Evolutionary conservation across 2,888 invertebrate genomes (phyloP).

Genomic region (Abscondita cerata): DNA sequence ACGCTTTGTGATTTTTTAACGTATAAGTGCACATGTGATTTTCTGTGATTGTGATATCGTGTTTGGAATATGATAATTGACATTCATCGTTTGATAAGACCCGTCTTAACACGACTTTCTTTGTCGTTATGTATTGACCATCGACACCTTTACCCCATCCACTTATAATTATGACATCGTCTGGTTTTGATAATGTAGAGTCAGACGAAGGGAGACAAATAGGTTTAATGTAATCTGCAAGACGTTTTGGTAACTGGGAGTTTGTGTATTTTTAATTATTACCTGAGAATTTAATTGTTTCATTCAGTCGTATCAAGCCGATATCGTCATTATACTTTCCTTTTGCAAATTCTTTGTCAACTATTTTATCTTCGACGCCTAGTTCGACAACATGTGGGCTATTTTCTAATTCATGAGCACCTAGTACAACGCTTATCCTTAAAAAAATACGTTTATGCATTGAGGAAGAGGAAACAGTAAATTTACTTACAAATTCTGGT

Average conservation of each 20-base stretch:
- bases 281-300: not conserved
- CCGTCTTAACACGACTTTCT: conserved; percentile 2
- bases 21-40: not conserved
- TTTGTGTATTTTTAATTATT: not conserved
- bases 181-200: not conserved
- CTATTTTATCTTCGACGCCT: not conserved
- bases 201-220: conserved; percentile 1
- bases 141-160: not conserved
- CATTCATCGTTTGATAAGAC: conserved; percentile 2
- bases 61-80: not conserved
- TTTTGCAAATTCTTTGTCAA: not conserved
- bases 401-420: not conserved
- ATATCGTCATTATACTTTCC: not conserved
- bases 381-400: not conserved
- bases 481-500: not conserved
- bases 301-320: not conserved
- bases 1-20: not conserved
- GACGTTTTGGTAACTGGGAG: not conserved
- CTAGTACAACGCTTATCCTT: not conserved
- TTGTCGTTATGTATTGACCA: not conserved
- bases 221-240: conserved; percentile 14
- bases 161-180: not conserved
- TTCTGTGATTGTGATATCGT: not conserved
- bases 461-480: not conserved
- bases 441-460: not conserved